Conservation (phyloP, 2,888 invertebrate genomes). For the Chrysina gloriosa region DNA sequence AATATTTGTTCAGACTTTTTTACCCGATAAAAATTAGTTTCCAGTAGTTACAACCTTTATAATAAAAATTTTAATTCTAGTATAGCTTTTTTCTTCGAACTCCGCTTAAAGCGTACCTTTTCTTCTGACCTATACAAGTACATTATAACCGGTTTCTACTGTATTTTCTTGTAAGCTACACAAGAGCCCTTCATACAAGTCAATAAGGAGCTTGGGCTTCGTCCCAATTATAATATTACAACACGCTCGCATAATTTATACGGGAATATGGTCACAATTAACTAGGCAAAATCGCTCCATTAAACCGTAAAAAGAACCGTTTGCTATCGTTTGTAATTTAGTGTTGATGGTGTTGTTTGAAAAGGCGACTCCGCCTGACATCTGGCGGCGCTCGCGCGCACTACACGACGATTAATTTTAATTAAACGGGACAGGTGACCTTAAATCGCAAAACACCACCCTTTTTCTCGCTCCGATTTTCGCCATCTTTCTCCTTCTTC, state of each 20-base stretch:
- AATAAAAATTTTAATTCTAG: too few species aligned
- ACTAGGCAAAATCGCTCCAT: conserved; percentile 23
- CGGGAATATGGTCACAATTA: conserved; percentile 15
- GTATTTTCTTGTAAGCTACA: too few species aligned
- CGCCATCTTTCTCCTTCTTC: background rate
- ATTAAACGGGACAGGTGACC: conserved; percentile 37
- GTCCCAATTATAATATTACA: conserved; percentile 18
- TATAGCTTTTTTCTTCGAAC: too few species aligned
- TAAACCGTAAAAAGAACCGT: conserved; percentile 12
- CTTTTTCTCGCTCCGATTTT: background rate
- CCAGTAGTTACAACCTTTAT: too few species aligned
- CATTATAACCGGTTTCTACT: too few species aligned
- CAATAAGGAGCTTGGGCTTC: too few species aligned
- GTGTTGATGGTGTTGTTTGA: conserved; percentile 37
- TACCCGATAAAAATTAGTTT: too few species aligned
- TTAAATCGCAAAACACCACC: conserved; percentile 30
- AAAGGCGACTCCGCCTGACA: conserved; percentile 33
- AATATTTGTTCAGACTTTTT: too few species aligned
- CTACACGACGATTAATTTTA: conserved; percentile 37
- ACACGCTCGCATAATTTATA: conserved; percentile 7
- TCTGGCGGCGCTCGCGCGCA: conserved; percentile 28
- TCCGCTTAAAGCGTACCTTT: too few species aligned
- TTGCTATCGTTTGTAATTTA: conserved; percentile 26
- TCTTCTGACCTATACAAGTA: too few species aligned
- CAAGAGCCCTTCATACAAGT: too few species aligned